phyloP scores from a whole-genome alignment of 2,113 vertebrate species.

The Dryoscopus gambensis region DNA sequence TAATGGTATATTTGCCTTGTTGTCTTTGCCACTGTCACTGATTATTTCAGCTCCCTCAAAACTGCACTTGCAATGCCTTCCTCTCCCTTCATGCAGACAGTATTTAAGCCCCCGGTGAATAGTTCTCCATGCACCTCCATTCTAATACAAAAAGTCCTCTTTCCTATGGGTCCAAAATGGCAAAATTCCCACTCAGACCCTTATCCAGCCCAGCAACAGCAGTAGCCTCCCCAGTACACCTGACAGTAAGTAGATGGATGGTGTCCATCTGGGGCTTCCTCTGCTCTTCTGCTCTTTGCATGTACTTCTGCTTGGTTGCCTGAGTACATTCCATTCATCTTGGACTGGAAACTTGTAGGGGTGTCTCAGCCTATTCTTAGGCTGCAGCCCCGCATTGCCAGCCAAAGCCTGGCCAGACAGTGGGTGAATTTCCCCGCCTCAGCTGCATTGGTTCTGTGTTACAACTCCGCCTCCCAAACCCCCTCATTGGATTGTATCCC shows the following conservation, averaged over 20 bases:
- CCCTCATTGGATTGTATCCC: too few species aligned
- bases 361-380: too few species aligned
- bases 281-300: background rate
- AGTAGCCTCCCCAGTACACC: background rate
- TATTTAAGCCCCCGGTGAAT: background rate
- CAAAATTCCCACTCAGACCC: background rate
- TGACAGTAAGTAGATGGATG: background rate
- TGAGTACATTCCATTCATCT: background rate
- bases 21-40: background rate
- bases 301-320: background rate
- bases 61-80: background rate
- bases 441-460: too few species aligned
- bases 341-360: background rate
- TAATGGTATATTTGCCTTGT: background rate
- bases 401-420: too few species aligned
- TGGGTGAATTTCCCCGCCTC: too few species aligned
- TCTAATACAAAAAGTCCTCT: background rate
- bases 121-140: background rate
- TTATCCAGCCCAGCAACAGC: background rate
- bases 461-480: too few species aligned
- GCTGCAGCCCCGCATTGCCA: too few species aligned
- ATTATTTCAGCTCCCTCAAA: background rate
- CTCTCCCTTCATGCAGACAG: background rate
- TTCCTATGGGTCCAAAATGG: background rate
- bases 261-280: background rate